Conservation (phyloP, 2,113 vertebrate species). For the Myocastor coypus region DNA sequence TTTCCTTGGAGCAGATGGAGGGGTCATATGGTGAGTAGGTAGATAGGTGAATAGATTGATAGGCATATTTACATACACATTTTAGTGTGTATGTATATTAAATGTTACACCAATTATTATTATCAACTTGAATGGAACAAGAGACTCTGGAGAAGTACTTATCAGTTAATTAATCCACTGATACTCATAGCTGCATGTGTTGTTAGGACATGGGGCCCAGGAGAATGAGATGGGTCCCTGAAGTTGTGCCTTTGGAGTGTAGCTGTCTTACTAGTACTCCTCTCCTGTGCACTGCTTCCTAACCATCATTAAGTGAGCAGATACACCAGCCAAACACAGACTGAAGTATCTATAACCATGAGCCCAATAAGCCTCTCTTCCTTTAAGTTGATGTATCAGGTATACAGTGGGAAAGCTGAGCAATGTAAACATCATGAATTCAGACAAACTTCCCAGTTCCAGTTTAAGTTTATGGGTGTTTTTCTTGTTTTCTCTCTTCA, state of each 20-base stretch:
- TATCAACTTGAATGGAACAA: not conserved
- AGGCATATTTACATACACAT: no score
- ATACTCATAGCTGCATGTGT: not conserved
- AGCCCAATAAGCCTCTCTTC: not conserved
- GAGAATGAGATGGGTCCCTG: not conserved
- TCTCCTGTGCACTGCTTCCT: not conserved
- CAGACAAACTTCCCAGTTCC: not conserved
- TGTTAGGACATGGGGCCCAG: not conserved
- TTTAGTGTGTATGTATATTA: not conserved
- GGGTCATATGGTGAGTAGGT: not conserved
- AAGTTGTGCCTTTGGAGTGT: not conserved
- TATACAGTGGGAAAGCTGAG: not conserved
- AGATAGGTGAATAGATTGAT: no score
- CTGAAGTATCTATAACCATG: not conserved
- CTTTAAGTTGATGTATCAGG: not conserved
- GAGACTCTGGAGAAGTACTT: not conserved
- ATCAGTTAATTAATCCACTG: not conserved
- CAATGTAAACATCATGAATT: not conserved
- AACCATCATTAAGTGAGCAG: not conserved
- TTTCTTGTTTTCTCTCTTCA: not conserved
- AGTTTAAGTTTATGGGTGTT: not conserved
- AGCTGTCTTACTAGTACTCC: not conserved
- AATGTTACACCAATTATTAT: not conserved
- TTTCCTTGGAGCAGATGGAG: rapidly evolving
- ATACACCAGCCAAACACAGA: not conserved